Percentiles rank a stretch among this genome's conserved stretches.
Conservation (phyloP, 2,797 vertebrate species). For the Poeciliopsis turneri region DNA sequence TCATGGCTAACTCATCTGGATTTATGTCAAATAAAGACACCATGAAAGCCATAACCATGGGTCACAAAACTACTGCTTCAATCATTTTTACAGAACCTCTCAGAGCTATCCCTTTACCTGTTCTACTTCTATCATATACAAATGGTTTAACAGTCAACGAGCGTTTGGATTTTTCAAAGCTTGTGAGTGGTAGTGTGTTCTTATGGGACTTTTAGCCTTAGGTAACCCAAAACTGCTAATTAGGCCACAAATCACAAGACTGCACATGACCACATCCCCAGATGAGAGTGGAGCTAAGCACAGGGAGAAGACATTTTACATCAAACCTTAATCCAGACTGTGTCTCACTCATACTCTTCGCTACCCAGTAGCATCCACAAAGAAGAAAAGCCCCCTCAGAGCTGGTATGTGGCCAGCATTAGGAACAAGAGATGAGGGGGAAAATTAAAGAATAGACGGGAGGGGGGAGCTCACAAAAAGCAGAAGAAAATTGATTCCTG, state of each 20-base stretch:
- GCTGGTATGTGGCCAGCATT: constrained; percentile 58
- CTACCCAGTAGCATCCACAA: constrained; percentile 46
- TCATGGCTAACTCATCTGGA: neutral
- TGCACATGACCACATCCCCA: constrained; percentile 62
- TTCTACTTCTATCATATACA: constrained; percentile 48
- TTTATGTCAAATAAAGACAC: neutral
- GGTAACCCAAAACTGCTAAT: constrained; percentile 63
- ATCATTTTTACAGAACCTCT: neutral
- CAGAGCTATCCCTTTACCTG: neutral
- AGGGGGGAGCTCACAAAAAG: constrained; percentile 30
- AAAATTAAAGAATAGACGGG: constrained; percentile 48
- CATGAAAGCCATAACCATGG: neutral
- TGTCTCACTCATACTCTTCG: constrained; percentile 48
- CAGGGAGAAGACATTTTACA: constrained; percentile 71
- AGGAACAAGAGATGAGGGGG: constrained; percentile 55
- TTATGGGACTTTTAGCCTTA: constrained; percentile 36
- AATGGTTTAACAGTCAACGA: constrained; percentile 51
- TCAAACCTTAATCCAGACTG: constrained; percentile 66
- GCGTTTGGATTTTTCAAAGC: constrained; percentile 45
- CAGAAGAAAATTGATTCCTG: constrained; percentile 55
- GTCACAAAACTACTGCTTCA: neutral
- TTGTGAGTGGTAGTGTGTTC: constrained; percentile 29
- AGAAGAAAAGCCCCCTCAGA: constrained; percentile 38
- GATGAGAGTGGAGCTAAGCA: constrained; percentile 61
- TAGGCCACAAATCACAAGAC: constrained; percentile 67